phyloP scores from a whole-genome alignment of 2,113 vertebrate genomes.

The Phainopepla nitens region DNA sequence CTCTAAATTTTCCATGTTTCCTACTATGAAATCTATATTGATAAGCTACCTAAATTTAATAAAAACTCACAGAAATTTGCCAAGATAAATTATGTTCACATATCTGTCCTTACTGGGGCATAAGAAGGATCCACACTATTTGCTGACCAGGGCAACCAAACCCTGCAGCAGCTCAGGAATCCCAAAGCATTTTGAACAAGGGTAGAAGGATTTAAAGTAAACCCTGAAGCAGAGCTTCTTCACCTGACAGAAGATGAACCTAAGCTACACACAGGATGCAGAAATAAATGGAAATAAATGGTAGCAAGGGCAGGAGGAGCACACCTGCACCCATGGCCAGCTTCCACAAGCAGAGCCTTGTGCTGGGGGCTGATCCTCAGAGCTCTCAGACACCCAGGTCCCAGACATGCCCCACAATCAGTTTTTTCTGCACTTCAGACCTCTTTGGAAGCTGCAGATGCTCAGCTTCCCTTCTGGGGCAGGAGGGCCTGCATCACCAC shows the following conservation, averaged over 20 bases:
- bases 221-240: not conserved
- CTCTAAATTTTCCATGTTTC: not conserved
- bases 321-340: not conserved
- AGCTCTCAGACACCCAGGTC: not conserved
- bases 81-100: not conserved
- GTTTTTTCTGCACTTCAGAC: too few species aligned
- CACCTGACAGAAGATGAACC: not conserved
- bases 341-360: accelerated
- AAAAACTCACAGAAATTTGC: not conserved
- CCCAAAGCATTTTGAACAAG: not conserved
- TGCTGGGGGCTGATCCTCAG: not conserved
- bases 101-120: not conserved
- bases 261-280: not conserved
- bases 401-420: accelerated
- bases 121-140: not conserved
- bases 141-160: not conserved
- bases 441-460: not conserved
- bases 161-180: not conserved
- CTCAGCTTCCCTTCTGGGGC: not conserved
- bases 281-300: not conserved
- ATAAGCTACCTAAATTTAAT: not conserved
- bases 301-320: not conserved
- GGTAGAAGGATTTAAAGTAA: not conserved
- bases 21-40: not conserved
- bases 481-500: not conserved